Evolutionary conservation across 2,797 vertebrate species (phyloP).

Genomic region (Lepilemur ruficaudatus): DNA sequence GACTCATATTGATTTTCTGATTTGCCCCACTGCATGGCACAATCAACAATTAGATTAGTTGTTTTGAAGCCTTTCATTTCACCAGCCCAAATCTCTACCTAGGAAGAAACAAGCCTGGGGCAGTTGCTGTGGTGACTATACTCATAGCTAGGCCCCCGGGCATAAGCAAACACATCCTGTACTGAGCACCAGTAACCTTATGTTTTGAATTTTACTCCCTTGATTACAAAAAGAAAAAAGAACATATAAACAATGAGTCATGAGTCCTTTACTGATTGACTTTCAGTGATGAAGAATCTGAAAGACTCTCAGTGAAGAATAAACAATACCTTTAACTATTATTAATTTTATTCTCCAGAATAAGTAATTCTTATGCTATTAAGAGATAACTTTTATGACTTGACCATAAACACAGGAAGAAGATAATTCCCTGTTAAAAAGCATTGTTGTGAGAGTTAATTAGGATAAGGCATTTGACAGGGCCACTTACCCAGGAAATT

Average conservation of each 20-base stretch:
- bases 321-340: neutral
- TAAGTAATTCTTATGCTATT: neutral
- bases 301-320: neutral
- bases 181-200: neutral
- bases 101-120: neutral
- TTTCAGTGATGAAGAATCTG: conserved; percentile 18
- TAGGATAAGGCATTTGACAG: neutral
- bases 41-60: conserved; percentile 36
- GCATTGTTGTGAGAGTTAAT: conserved; percentile 9
- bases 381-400: neutral
- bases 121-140: neutral
- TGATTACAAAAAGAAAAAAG: neutral
- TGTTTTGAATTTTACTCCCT: neutral
- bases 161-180: neutral
- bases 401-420: neutral
- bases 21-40: neutral
- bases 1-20: conserved; percentile 53
- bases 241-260: neutral
- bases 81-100: neutral
- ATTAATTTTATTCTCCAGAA: neutral
- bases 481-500: neutral
- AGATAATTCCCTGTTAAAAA: conserved; percentile 14
- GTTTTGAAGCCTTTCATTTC: neutral
- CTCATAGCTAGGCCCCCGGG: neutral
- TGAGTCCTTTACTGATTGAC: neutral